Evolutionary conservation across 2,888 invertebrate species (phyloP).

Genomic region (Drosophila rubida): DNA sequence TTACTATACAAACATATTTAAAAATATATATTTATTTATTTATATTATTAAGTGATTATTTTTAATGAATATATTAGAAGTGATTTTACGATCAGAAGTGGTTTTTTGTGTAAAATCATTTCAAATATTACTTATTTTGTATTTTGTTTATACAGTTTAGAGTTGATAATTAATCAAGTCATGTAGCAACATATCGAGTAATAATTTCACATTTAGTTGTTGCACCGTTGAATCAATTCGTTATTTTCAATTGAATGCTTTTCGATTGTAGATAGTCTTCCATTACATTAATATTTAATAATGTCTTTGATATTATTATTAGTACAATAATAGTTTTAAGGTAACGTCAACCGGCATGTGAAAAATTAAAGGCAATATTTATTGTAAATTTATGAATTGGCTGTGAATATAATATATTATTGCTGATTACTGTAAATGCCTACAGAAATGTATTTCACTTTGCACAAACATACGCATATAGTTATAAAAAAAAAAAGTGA

Average conservation of each 20-base stretch:
- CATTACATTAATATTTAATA: neutral
- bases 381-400: conserved; percentile 66
- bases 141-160: neutral
- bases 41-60: too few species aligned
- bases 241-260: neutral
- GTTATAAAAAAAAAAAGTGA: conserved; percentile 7
- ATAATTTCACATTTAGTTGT: neutral
- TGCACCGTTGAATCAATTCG: neutral
- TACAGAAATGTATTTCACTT: neutral
- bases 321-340: conserved; percentile 64
- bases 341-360: conserved; percentile 45
- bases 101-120: neutral
- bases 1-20: neutral
- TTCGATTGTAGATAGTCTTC: neutral
- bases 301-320: conserved; percentile 16
- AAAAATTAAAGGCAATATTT: conserved; percentile 42
- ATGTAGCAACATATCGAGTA: neutral
- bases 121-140: neutral
- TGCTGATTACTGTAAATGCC: conserved; percentile 22
- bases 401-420: conserved; percentile 58
- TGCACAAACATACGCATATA: neutral
- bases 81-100: neutral
- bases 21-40: too few species aligned
- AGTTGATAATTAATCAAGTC: neutral
- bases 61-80: neutral